These are phyloP conservation scores for Leptinotarsa peninsularis DNA, from an alignment of 2,888 invertebrate genomes.

Conservation along the genomic window DNA sequence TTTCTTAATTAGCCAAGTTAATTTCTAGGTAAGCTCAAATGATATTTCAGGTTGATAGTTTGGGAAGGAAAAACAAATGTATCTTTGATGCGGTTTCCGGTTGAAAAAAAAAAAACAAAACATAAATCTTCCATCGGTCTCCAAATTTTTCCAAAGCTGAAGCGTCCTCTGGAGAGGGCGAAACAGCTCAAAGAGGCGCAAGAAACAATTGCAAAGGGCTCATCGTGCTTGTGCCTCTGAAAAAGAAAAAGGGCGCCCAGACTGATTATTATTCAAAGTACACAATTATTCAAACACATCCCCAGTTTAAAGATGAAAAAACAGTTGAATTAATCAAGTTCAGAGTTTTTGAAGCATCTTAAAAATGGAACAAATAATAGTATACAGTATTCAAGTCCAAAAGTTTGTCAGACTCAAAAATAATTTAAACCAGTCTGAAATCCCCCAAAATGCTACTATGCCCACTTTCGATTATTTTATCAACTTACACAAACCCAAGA, in stretches of 20 bases:
- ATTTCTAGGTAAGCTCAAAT: not conserved
- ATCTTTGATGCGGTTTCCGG: slow-evolving; percentile 52
- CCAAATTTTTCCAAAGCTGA: slow-evolving; percentile 45
- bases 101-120: not conserved
- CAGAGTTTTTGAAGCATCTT: not conserved
- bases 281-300: slow-evolving; percentile 12
- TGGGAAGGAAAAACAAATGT: slow-evolving; percentile 40
- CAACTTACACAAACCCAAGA: slow-evolving; percentile 23
- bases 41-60: not conserved
- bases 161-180: slow-evolving; percentile 48
- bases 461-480: slow-evolving; percentile 40
- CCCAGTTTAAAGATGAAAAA: slow-evolving; percentile 2
- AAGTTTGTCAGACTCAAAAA: slow-evolving; percentile 15
- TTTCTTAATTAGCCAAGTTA: too few species aligned
- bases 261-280: slow-evolving; percentile 63
- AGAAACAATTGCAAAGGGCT: slow-evolving; percentile 69
- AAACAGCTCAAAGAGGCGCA: slow-evolving; percentile 65
- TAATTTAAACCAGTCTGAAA: slow-evolving; percentile 63
- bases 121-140: slow-evolving; percentile 65
- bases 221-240: slow-evolving; percentile 89
- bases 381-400: slow-evolving; percentile 2
- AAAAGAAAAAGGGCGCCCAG: slow-evolving; percentile 72
- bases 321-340: slow-evolving; percentile 1
- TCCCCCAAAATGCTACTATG: slow-evolving; percentile 64
- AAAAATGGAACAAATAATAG: slow-evolving; percentile 14